A percentile compares a stretch with the other conserved stretches of the same genome.
These are phyloP conservation scores for Onychomys arenicola DNA, from an alignment of 2,797 vertebrate genomes.

Conservation along the genomic window DNA sequence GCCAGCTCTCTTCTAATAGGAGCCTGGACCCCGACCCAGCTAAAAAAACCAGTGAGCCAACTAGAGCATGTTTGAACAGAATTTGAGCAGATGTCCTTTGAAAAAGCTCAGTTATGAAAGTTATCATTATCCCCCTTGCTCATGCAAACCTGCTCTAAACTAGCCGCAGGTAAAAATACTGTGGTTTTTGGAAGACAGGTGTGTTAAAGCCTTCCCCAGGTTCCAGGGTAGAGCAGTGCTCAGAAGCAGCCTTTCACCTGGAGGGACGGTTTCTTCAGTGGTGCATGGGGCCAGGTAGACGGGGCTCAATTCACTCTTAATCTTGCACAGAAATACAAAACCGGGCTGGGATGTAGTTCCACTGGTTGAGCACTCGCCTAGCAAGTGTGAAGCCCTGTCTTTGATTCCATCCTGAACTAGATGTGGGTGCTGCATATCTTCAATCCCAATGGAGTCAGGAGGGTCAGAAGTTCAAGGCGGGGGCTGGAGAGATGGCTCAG, in stretches of 20 bases:
- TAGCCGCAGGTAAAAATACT: conserved; percentile 73
- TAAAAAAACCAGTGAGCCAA: not conserved
- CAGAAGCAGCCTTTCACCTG: not conserved
- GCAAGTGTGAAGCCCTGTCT: not conserved
- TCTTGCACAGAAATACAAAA: not conserved
- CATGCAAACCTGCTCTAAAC: conserved; percentile 75
- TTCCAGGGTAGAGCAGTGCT: conserved; percentile 16
- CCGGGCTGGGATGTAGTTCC: not conserved
- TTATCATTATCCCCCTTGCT: conserved; percentile 68
- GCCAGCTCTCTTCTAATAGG: not conserved
- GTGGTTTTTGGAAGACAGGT: conserved; percentile 51
- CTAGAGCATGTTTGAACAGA: conserved; percentile 53
- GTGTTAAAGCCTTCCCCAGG: conserved; percentile 16
- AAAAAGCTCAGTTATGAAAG: conserved; percentile 73
- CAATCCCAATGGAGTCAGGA: not conserved
- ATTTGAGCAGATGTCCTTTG: conserved; percentile 70
- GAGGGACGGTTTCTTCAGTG: not conserved
- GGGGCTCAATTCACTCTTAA: not conserved
- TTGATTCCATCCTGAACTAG: not conserved
- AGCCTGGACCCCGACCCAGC: no score
- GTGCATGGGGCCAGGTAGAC: fast-evolving
- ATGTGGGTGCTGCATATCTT: not conserved
- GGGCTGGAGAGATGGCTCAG: not conserved
- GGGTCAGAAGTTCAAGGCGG: not conserved
- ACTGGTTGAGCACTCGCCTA: not conserved